These are phyloP conservation scores for Formica selysi DNA, from an alignment of 1,140 invertebrate species.

Conservation along the genomic window DNA sequence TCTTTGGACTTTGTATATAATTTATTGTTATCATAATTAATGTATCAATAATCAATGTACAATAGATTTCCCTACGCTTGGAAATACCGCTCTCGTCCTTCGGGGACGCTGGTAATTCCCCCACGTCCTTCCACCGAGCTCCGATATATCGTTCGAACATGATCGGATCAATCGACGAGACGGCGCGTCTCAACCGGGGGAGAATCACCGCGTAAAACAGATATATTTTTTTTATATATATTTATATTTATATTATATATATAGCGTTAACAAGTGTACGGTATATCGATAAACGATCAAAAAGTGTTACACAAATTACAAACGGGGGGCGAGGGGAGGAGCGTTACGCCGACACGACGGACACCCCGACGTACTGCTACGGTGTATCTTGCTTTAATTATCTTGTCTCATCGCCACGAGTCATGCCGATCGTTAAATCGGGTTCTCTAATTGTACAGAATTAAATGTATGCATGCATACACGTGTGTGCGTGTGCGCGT, in stretches of 20 bases:
- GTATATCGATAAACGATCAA: conserved; percentile 74
- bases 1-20: conserved; percentile 85
- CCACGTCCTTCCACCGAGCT: conserved; percentile 42
- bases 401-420: conserved; percentile 24
- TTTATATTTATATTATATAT: conserved; percentile 54
- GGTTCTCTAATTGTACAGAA: conserved; percentile 50
- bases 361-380: conserved; percentile 52
- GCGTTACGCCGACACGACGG: conserved; percentile 66
- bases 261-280: conserved; percentile 75
- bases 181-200: conserved; percentile 45
- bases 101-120: conserved; percentile 66
- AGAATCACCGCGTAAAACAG: conserved; percentile 70
- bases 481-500: conserved; percentile 56
- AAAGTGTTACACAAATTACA: conserved; percentile 69
- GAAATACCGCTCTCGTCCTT: conserved; percentile 77
- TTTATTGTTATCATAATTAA: conserved; percentile 86
- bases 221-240: conserved; percentile 64
- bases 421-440: conserved; percentile 51
- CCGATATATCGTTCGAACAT: conserved; percentile 57
- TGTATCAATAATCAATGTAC: conserved; percentile 87
- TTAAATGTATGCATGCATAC: conserved; percentile 56
- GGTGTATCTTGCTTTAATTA: conserved; percentile 49
- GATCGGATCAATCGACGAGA: conserved; percentile 43
- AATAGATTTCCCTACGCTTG: conserved; percentile 85
- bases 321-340: conserved; percentile 28